These are phyloP conservation scores for Synanthedon vespiformis DNA, from an alignment of 2,888 invertebrate species.

Conservation along the genomic window DNA sequence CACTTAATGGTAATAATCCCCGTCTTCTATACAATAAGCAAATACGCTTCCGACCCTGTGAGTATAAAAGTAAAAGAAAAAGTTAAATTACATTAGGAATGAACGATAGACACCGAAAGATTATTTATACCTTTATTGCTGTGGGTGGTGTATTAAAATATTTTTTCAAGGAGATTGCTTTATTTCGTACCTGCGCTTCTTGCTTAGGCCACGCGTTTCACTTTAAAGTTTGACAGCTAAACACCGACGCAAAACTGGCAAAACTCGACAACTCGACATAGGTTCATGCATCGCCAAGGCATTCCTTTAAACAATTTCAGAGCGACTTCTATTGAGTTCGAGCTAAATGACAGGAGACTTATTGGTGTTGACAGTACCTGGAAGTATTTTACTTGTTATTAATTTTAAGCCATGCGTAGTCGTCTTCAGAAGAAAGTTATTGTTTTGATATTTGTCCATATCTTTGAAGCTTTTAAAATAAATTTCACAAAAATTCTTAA, in stretches of 20 bases:
- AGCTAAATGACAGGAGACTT: constrained; percentile 12
- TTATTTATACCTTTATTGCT: too few relatives aligned
- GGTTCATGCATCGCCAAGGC: constrained; percentile 15
- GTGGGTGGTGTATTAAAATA: too few relatives aligned
- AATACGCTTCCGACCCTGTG: too few relatives aligned
- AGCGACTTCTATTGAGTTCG: constrained; percentile 21
- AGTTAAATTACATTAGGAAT: too few relatives aligned
- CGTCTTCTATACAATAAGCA: too few relatives aligned
- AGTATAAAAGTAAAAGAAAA: too few relatives aligned
- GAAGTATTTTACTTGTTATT: constrained; percentile 6
- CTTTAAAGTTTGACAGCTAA: constrained; percentile 23
- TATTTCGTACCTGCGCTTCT: background rate
- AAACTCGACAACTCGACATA: constrained; percentile 16
- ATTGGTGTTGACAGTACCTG: constrained; percentile 4
- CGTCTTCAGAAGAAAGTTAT: background rate
- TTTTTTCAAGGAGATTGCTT: too few relatives aligned
- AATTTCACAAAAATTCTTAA: too few relatives aligned
- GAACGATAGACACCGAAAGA: too few relatives aligned
- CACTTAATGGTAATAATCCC: too few relatives aligned
- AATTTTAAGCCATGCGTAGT: constrained; percentile 2
- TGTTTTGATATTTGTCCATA: too few relatives aligned
- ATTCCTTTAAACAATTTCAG: constrained; percentile 17
- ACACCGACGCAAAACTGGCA: constrained; percentile 18
- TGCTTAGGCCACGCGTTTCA: constrained; percentile 2
- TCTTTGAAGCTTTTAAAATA: too few relatives aligned